Evolutionary conservation across 2,888 invertebrate genomes (phyloP).

Genomic region (Orchesellides sinensis): DNA sequence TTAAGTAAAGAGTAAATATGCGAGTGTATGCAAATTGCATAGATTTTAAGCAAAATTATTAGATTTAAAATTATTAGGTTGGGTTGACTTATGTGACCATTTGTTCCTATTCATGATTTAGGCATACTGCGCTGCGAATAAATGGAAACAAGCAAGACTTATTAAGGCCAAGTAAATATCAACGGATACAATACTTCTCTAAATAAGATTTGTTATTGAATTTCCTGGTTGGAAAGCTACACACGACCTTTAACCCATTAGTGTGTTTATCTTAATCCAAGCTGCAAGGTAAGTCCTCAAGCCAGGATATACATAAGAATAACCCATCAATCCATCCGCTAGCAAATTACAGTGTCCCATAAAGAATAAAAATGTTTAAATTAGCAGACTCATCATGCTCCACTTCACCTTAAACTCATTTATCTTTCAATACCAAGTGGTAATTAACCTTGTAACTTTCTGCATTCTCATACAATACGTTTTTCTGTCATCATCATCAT

Average conservation of each 20-base stretch:
- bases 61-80: constrained; percentile 33
- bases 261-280: neutral
- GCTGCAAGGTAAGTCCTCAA: neutral
- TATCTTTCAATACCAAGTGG: constrained; percentile 12
- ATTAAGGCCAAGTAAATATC: constrained; percentile 35
- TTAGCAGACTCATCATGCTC: neutral
- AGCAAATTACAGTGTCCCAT: constrained; percentile 25
- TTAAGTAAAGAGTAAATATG: neutral
- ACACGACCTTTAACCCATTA: constrained; percentile 22
- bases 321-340: neutral
- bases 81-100: constrained; percentile 11
- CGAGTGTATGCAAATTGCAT: neutral
- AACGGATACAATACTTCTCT: constrained; percentile 14
- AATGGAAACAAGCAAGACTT: neutral
- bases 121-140: no score
- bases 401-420: constrained; percentile 18
- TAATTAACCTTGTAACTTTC: constrained; percentile 38
- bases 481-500: neutral
- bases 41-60: neutral
- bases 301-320: neutral
- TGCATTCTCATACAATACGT: neutral
- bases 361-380: constrained; percentile 34
- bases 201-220: constrained; percentile 23
- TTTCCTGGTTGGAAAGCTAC: constrained; percentile 26
- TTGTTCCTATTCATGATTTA: neutral